Evolutionary conservation across 2,797 vertebrate genomes (phyloP).

Genomic region (Coregonus ussuriensis): DNA sequence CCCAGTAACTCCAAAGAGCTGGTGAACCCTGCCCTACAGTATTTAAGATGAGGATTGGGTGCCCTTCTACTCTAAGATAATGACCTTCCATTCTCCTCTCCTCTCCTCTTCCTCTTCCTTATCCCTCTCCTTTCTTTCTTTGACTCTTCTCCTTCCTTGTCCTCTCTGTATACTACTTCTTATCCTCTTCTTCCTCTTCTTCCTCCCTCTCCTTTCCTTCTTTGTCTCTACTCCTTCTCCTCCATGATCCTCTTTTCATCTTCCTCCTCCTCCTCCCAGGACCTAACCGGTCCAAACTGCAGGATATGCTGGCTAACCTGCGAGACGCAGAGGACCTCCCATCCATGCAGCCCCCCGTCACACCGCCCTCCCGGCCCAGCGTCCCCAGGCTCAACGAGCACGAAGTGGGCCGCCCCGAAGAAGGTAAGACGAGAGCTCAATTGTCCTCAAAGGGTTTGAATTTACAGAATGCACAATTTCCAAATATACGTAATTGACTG

Average conservation of each 20-base stretch:
- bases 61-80: no score
- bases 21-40: neutral
- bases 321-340: slow-evolving; percentile 95
- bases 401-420: slow-evolving; percentile 87
- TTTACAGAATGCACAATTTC: no score
- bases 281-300: slow-evolving; percentile 97
- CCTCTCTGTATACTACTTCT: neutral
- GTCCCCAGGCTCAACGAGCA: slow-evolving; percentile 89
- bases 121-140: neutral
- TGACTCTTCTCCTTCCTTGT: neutral
- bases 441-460: no score
- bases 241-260: neutral
- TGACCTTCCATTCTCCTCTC: no score
- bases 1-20: no score
- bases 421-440: slow-evolving; percentile 74
- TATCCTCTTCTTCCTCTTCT: neutral
- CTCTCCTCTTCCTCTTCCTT: neutral
- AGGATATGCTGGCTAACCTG: slow-evolving; percentile 99
- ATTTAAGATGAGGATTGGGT: no score
- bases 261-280: slow-evolving; percentile 68
- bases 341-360: slow-evolving; percentile 89
- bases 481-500: no score
- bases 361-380: slow-evolving; percentile 86
- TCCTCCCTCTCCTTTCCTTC: neutral
- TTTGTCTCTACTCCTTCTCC: neutral